These are phyloP conservation scores for Syngnathus acus DNA, from an alignment of 2,797 vertebrate genomes.

Conservation along the genomic window DNA sequence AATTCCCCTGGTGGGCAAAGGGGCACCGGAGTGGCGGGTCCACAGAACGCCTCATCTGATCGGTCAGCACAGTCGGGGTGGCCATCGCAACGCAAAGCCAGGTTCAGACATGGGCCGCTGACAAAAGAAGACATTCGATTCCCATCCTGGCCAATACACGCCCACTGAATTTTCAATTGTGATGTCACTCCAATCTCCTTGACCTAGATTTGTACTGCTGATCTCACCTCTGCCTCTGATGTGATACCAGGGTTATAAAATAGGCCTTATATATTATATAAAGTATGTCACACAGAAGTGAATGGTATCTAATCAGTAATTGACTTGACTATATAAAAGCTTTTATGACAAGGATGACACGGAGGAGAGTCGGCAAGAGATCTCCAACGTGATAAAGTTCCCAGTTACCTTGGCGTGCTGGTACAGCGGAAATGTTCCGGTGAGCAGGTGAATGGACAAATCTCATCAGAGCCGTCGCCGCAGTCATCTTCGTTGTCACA, in stretches of 20 bases:
- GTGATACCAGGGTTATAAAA: no score
- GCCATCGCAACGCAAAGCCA: slow-evolving; percentile 75
- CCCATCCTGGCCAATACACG: no score
- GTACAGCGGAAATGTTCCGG: slow-evolving; percentile 70
- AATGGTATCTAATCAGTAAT: background rate
- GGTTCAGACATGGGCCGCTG: slow-evolving; percentile 74
- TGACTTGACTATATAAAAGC: background rate
- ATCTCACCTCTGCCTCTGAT: background rate
- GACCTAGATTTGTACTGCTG: background rate
- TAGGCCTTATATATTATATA: no score
- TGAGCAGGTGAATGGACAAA: slow-evolving; percentile 71
- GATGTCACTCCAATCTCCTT: no score
- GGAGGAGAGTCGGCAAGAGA: background rate
- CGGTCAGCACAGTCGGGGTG: slow-evolving; percentile 75
- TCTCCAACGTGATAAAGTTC: background rate
- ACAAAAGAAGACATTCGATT: background rate
- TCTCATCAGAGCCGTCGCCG: slow-evolving; percentile 82
- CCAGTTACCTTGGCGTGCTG: slow-evolving; percentile 33
- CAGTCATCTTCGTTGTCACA: slow-evolving; percentile 91
- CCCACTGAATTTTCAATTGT: no score
- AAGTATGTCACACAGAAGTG: background rate
- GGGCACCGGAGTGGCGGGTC: slow-evolving; percentile 41
- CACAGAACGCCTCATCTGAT: slow-evolving; percentile 79
- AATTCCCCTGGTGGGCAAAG: slow-evolving; percentile 67
- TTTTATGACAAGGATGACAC: background rate